Base-by-base conservation (phyloP, 2,113 vertebrate genomes). In the Clinocottus analis region DNA sequence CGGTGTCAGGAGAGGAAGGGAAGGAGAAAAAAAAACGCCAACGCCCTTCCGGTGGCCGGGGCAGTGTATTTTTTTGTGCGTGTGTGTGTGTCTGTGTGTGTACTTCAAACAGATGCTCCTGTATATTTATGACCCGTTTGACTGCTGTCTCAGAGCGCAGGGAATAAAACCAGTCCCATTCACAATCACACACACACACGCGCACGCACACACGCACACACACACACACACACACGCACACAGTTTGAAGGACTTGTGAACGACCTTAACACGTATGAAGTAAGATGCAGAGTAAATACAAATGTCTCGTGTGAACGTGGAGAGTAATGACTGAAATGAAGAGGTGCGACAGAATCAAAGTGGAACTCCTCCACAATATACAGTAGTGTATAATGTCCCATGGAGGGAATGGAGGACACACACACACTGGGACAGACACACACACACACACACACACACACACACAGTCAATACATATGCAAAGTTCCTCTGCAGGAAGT, bases 121-220 rank as follows among this genome's bases (percentile, higher is more conserved):
- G 93, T 94, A 93, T 95, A 94, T 95, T 94, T 93, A 95, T 94
- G 92, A 95, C 77, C 82, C 58, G 63, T 86, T 75, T 86, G 86
- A 93, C 81, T 90, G 83, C 86, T 86, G 85, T 85, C 83, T 80
- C 79, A 87, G 65, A 89, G 71, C 59, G 3, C 53, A 80, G 83
- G 83, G 87, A 87, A 87, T 89, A 88, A 82, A 87, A 77, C 49
- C 58, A 39, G 29, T 82, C 85, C 71, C 84, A 49, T 13, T 55
- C 55, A 72, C 17, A 55, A 69, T 79, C 33, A 81, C 29, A 19
- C 69, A 75, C 19, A 77, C 73, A 59, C 39, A 66, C 64, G 72
- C 66, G 71, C 76, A 45, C 8, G 29, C 39, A 65, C 37, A 64
- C 7, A 17, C 35, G 23, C 5, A 39, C 37, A 43, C 12, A 41